Evolutionary conservation across 2,113 vertebrate genomes (phyloP), one percentile per base, ranked within the genome.

Genomic region (Castor canadensis): DNA sequence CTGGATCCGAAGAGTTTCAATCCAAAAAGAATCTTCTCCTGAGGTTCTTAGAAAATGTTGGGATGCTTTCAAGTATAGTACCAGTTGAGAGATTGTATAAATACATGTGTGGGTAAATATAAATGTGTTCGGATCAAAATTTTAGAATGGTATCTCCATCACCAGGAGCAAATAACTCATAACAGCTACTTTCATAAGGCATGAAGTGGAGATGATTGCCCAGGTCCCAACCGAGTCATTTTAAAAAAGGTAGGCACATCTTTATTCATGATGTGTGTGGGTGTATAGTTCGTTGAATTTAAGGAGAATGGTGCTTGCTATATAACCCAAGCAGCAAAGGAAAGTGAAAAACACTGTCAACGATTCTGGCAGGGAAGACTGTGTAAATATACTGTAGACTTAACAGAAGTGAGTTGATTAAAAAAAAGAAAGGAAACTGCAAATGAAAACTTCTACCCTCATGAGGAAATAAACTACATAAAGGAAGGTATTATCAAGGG

Each of bases 281-380:
- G 97, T 93, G 95, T 91, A 94, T 87, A 89, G 91, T 95, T 97
- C 95, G 92, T 79, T 90, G 92, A 98, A 94, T 88, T 92, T 95
- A 71, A 93, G 88, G 89, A 96, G 93, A 87, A 91, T 81, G 77
- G 91, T 47, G 64, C 94, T 96, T 95, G 94, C 72, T 95, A 95
- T 96, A 95, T 96, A 97, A 97, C 96, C 97, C 96, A 97, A 91
- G 91, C 95, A 95, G 96, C 28, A 49, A 96, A 56, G 93, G 89
- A 93, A 97, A 93, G 95, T 97, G 97, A 97, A 95, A 98, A 91
- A 97, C 89, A 95, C 95, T 96, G 96, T 95, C 97, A 96, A 93
- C 60, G 93, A 91, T 86, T 94, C 94, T 95, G 95, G 96, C 95
- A 96, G 91, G 86, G 56, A 94, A 97, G 79, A 69, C 82, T 96